Conservation (phyloP, 2,888 invertebrate genomes). For the Zeuzera pyrina region DNA sequence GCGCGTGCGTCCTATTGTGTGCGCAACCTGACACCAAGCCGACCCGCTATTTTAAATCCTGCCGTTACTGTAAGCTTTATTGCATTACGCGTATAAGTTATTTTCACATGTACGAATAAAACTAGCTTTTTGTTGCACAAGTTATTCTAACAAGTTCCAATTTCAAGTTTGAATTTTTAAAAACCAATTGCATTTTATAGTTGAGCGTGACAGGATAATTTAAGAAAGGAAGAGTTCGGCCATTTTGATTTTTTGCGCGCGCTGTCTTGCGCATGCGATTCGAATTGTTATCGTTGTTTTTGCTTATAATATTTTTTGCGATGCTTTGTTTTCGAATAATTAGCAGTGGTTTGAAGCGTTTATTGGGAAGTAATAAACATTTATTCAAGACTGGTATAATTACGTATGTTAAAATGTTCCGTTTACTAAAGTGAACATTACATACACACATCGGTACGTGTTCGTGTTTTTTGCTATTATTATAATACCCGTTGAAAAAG, state of each 20-base stretch:
- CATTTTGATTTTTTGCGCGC: conserved; percentile 10
- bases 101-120: too few relatives aligned
- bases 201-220: conserved; percentile 71
- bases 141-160: conserved; percentile 58
- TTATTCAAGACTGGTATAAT: too few relatives aligned
- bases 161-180: conserved; percentile 44
- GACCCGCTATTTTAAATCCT: conserved; percentile 19
- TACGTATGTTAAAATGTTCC: too few relatives aligned
- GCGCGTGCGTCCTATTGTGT: conserved; percentile 65
- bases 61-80: conserved; percentile 8
- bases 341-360: too few relatives aligned
- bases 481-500: too few relatives aligned
- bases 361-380: too few relatives aligned
- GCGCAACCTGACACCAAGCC: conserved; percentile 52
- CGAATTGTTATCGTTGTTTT: conserved; percentile 35
- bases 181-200: conserved; percentile 71
- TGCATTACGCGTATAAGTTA: too few relatives aligned
- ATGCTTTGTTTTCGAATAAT: conserved; percentile 31
- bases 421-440: too few relatives aligned
- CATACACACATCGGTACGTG: too few relatives aligned
- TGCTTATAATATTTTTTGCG: conserved; percentile 34
- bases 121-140: conserved; percentile 14
- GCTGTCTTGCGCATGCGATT: conserved; percentile 46
- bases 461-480: too few relatives aligned
- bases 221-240: conserved; percentile 52